Percentiles rank a stretch among this genome's conserved stretches.
Evolutionary conservation across 2,888 invertebrate genomes (phyloP).

Genomic region (Epinotia ramella): DNA sequence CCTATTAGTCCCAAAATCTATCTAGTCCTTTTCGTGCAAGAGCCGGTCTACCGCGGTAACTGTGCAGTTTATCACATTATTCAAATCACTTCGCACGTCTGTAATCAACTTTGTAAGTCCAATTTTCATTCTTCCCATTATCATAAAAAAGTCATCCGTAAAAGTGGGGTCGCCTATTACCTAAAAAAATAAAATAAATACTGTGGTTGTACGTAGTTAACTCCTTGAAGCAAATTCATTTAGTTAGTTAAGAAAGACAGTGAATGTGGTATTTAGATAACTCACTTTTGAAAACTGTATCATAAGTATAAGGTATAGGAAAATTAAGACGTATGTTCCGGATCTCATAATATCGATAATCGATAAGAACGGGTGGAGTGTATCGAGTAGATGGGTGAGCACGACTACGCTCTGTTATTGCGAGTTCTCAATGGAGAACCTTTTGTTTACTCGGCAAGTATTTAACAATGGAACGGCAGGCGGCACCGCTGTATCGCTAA

Average conservation of each 20-base stretch:
- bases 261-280: not conserved
- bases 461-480: slow-evolving; percentile 35
- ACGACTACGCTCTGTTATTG: slow-evolving; percentile 38
- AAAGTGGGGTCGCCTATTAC: slow-evolving; percentile 49
- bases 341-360: slow-evolving; percentile 35
- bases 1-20: slow-evolving; percentile 28
- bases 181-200: slow-evolving; percentile 48
- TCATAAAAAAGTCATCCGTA: slow-evolving; percentile 48
- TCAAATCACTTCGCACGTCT: slow-evolving; percentile 52
- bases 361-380: slow-evolving; percentile 20
- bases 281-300: slow-evolving; percentile 25
- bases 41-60: slow-evolving; percentile 48
- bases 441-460: slow-evolving; percentile 38
- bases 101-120: slow-evolving; percentile 50
- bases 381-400: slow-evolving; percentile 33
- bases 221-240: not conserved
- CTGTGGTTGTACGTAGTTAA: not conserved
- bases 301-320: slow-evolving; percentile 22
- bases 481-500: slow-evolving; percentile 27
- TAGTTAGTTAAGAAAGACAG: not conserved
- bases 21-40: slow-evolving; percentile 42
- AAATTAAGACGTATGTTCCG: slow-evolving; percentile 15
- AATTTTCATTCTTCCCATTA: slow-evolving; percentile 51
- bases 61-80: slow-evolving; percentile 50
- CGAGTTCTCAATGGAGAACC: slow-evolving; percentile 26